A percentile compares a stretch with the other conserved stretches of the same genome.
phyloP scores from a whole-genome alignment of 2,888 invertebrate species.

The Agrotis exclamationis region DNA sequence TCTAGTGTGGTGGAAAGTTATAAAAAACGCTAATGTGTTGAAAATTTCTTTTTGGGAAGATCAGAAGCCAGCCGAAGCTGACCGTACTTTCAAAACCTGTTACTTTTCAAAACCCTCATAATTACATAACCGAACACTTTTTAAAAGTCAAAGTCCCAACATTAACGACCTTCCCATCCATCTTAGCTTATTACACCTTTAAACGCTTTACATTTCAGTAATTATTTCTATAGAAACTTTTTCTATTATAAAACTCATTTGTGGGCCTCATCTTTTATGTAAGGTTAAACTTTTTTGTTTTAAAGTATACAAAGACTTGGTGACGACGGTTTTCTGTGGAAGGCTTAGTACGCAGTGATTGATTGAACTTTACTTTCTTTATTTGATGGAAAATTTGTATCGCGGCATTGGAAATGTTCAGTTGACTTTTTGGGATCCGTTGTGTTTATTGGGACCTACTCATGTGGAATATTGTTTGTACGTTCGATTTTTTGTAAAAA shows the following conservation, averaged over 20 bases:
- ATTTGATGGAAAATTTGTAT: slow-evolving; percentile 21
- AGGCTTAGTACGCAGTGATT: slow-evolving; percentile 34
- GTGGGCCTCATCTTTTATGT: slow-evolving; percentile 59
- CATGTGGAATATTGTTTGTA: slow-evolving; percentile 3
- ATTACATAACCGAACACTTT: slow-evolving; percentile 7
- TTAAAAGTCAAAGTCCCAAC: slow-evolving; percentile 12
- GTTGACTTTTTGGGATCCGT: slow-evolving; percentile 6
- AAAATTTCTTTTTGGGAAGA: too few species aligned
- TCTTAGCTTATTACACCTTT: slow-evolving; percentile 37
- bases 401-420: slow-evolving; percentile 7
- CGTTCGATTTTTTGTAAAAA: background rate
- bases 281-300: slow-evolving; percentile 63
- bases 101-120: background rate
- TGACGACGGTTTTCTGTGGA: slow-evolving; percentile 40
- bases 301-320: slow-evolving; percentile 58
- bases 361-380: slow-evolving; percentile 30
- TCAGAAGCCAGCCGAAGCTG: background rate
- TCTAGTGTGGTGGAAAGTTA: too few species aligned
- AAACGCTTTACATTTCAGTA: slow-evolving; percentile 55
- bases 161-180: slow-evolving; percentile 28
- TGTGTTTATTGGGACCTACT: background rate
- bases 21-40: too few species aligned
- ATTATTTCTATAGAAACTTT: slow-evolving; percentile 67
- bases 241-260: slow-evolving; percentile 70
- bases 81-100: slow-evolving; percentile 7